Conservation (phyloP, 2,888 invertebrate genomes). For the Rhagophthalmus giganteus region DNA sequence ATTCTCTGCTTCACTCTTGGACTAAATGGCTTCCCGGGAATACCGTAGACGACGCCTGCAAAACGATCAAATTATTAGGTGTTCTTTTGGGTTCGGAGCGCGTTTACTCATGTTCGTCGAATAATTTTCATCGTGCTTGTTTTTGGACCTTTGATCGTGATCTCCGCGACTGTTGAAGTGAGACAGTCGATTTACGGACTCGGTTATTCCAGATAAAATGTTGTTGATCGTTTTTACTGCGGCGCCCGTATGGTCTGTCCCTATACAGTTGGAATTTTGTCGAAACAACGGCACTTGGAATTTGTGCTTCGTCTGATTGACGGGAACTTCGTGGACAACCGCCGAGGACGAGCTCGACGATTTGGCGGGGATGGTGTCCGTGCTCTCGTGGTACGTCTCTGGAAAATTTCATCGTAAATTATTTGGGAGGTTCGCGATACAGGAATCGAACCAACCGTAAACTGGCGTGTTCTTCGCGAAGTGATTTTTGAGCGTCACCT, state of each 20-base stretch:
- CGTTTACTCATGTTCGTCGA: no score
- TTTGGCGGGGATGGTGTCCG: conserved; percentile 2
- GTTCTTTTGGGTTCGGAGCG: no score
- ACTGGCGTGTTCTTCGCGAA: no score
- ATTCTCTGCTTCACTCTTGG: conserved; percentile 4
- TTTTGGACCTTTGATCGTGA: no score
- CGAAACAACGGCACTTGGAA: conserved; percentile 18
- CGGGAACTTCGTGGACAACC: neutral
- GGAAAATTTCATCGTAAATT: no score
- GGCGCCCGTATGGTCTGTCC: conserved; percentile 48
- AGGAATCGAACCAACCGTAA: no score
- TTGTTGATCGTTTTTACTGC: conserved; percentile 51
- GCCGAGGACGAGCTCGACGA: conserved; percentile 11
- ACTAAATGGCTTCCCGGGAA: conserved; percentile 1
- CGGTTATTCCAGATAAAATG: conserved; percentile 51
- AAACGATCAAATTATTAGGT: no score
- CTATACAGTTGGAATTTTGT: conserved; percentile 46
- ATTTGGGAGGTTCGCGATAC: no score
- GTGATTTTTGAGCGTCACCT: no score
- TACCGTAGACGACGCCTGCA: neutral
- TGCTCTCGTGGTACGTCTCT: neutral
- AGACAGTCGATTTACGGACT: conserved; percentile 50
- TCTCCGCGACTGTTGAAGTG: conserved; percentile 42
- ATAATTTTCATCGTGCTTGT: no score
- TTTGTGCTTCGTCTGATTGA: neutral